phyloP scores from a whole-genome alignment of 2,797 vertebrate species.

The Crenuchus spilurus region DNA sequence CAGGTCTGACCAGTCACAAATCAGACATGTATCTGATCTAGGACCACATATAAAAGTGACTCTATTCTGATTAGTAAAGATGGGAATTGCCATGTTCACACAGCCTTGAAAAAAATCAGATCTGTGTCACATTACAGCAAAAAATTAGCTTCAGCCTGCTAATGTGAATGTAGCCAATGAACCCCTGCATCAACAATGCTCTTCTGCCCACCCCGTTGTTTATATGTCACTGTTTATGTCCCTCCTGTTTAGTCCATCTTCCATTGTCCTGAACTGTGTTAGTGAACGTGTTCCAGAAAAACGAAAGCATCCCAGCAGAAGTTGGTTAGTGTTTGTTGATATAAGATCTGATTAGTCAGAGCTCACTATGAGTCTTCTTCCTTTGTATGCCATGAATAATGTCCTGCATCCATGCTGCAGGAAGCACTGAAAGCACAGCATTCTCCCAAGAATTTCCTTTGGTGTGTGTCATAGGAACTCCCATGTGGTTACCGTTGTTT shows the following conservation, averaged over 20 bases:
- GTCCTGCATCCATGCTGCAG: constrained; percentile 32
- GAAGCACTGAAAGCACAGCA: constrained; percentile 4
- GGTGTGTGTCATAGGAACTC: constrained; percentile 27
- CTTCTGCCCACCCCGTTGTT: neutral
- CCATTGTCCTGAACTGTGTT: neutral
- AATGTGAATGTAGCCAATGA: no score
- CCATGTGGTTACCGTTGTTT: neutral
- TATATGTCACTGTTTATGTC: neutral
- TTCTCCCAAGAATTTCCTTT: constrained; percentile 31
- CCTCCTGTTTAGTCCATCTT: neutral
- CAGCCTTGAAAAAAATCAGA: no score
- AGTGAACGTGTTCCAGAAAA: neutral
- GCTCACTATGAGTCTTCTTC: constrained; percentile 41
- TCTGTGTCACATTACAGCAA: no score
- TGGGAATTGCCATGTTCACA: no score
- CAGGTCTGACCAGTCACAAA: no score
- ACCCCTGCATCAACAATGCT: no score
- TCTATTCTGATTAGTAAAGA: no score
- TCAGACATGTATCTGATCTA: no score
- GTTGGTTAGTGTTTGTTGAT: constrained; percentile 62
- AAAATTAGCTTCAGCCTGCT: no score
- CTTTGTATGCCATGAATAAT: constrained; percentile 32
- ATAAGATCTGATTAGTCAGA: constrained; percentile 66
- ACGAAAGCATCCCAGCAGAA: neutral
- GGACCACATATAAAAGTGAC: no score